Evolutionary conservation across 2,888 invertebrate genomes (phyloP).

Genomic region (Leptogaster cylindrica): DNA sequence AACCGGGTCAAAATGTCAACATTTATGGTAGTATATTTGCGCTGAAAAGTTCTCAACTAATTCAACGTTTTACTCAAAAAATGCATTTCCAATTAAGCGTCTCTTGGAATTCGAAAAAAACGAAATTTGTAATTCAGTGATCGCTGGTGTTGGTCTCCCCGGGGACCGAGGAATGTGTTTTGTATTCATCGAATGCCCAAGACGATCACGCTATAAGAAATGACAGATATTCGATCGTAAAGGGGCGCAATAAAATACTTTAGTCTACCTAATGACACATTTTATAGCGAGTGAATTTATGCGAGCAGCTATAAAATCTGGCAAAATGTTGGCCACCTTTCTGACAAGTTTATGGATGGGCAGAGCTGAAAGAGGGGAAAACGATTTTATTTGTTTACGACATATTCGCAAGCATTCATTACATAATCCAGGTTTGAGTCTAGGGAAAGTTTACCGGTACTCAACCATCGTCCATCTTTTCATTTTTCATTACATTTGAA

Average conservation of each 20-base stretch:
- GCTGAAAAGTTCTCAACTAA: neutral
- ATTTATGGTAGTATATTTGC: constrained; percentile 10
- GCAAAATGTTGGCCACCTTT: constrained; percentile 26
- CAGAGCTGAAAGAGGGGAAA: too few species aligned
- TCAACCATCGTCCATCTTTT: too few species aligned
- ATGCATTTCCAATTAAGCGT: neutral
- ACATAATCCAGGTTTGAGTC: too few species aligned
- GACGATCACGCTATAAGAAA: constrained; percentile 35
- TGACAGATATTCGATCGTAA: constrained; percentile 39
- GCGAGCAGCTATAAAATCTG: constrained; percentile 27
- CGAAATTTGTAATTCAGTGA: constrained; percentile 23
- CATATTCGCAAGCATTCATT: too few species aligned
- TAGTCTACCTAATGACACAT: constrained; percentile 38
- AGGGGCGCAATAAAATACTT: constrained; percentile 24
- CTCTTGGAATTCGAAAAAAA: constrained; percentile 7
- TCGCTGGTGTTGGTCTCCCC: neutral
- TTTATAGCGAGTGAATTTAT: constrained; percentile 38
- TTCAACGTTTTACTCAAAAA: neutral
- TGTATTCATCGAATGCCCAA: constrained; percentile 33
- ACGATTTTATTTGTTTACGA: too few species aligned
- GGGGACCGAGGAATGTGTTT: neutral
- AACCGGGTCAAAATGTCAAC: constrained; percentile 14
- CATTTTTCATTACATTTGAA: too few species aligned
- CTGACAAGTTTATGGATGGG: constrained; percentile 15
- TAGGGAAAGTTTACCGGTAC: too few species aligned